Conservation (phyloP, 2,113 vertebrate species). For the Tachysurus vachellii region DNA sequence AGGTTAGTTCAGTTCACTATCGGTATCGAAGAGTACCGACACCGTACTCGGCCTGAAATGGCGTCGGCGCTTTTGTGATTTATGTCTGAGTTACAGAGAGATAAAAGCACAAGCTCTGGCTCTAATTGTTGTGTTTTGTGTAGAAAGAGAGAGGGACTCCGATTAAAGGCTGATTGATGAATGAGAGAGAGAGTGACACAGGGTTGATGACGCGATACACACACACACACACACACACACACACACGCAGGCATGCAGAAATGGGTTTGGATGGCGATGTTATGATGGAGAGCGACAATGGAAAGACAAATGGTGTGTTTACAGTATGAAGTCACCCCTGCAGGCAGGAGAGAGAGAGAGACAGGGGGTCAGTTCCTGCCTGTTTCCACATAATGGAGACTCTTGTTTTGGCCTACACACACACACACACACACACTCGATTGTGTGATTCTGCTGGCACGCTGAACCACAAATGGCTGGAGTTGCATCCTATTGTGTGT, state of each 20-base stretch:
- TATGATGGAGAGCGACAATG: conserved; percentile 50
- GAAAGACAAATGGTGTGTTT: conserved; percentile 64
- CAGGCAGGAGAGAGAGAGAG: conserved; percentile 47
- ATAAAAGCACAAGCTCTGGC: too few species aligned
- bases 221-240: not conserved
- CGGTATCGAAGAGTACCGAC: too few species aligned
- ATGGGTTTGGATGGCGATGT: conserved; percentile 15
- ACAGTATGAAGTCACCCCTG: conserved; percentile 74
- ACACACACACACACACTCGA: not conserved
- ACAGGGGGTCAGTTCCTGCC: conserved; percentile 61
- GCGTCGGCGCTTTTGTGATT: too few species aligned
- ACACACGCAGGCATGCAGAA: conserved; percentile 31
- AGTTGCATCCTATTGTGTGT: conserved; percentile 19
- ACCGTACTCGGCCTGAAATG: not conserved
- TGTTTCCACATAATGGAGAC: conserved; percentile 48
- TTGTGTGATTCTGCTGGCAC: not conserved
- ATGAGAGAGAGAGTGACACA: not conserved
- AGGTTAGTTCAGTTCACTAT: not conserved
- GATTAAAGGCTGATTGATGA: not conserved
- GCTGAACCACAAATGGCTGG: not conserved
- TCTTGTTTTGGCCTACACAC: conserved; percentile 37
- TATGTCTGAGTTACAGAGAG: too few species aligned
- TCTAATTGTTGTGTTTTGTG: not conserved
- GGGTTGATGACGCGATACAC: conserved; percentile 25
- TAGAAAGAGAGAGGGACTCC: too few species aligned